phyloP scores from a whole-genome alignment of 2,113 vertebrate genomes.

The Sciurus niger region DNA sequence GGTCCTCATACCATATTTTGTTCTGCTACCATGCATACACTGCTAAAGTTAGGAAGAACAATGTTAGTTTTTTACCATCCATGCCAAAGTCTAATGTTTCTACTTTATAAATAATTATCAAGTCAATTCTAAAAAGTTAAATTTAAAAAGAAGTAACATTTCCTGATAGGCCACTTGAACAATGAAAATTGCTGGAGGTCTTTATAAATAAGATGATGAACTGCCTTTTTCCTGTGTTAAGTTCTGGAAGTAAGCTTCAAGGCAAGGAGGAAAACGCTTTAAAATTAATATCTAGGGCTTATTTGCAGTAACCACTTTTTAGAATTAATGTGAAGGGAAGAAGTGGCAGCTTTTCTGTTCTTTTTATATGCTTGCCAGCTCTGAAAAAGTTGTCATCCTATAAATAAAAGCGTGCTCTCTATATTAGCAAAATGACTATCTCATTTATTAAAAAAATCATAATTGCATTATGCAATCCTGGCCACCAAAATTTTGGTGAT shows the following conservation, averaged over 20 bases:
- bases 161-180: neutral
- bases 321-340: neutral
- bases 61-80: neutral
- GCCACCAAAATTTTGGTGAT: neutral
- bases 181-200: neutral
- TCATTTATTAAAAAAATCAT: neutral
- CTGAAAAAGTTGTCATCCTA: neutral
- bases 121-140: neutral
- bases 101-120: neutral
- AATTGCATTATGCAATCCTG: neutral
- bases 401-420: neutral
- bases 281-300: neutral
- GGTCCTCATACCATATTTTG: neutral
- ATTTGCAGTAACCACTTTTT: neutral
- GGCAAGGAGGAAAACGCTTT: neutral
- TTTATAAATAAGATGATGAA: neutral
- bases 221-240: neutral
- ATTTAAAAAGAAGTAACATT: neutral
- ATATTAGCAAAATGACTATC: neutral
- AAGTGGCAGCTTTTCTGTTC: neutral
- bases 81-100: neutral
- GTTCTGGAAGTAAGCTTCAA: constrained; percentile 18
- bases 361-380: neutral
- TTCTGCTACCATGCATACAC: neutral
- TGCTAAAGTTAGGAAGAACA: neutral